A percentile compares a stretch with the other conserved stretches of the same genome.
Evolutionary conservation across 2,113 vertebrate species (phyloP).

Genomic region (Peromyscus polionotus): DNA sequence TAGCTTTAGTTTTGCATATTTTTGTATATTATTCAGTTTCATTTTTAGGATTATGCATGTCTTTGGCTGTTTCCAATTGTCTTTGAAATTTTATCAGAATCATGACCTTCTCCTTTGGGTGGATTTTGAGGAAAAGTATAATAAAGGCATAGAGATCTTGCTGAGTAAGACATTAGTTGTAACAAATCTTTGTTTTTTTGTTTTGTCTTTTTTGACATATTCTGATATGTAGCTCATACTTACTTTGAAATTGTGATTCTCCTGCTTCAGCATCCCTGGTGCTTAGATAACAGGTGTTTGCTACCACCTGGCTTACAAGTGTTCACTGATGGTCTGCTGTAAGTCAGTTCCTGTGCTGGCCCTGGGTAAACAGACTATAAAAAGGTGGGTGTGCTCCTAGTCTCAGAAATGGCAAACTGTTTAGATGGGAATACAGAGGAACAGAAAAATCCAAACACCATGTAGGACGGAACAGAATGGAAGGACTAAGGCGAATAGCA

Average conservation of each 20-base stretch:
- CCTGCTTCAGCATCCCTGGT: neutral
- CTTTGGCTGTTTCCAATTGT: constrained; percentile 43
- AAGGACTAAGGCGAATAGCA: neutral
- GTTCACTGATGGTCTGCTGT: neutral
- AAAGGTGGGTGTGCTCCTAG: neutral
- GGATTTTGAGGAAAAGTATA: constrained; percentile 56
- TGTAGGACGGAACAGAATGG: neutral
- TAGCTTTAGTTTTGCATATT: constrained; percentile 63
- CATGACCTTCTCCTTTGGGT: constrained; percentile 24
- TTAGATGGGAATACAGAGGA: neutral
- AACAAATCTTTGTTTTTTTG: constrained; percentile 22
- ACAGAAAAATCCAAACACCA: neutral
- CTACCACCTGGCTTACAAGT: neutral
- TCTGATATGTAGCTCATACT: neutral
- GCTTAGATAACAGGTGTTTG: neutral
- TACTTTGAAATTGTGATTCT: neutral
- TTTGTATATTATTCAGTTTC: constrained; percentile 54
- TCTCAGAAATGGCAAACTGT: neutral
- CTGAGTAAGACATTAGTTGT: constrained; percentile 19
- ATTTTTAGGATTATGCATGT: constrained; percentile 8
- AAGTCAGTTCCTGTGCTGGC: neutral
- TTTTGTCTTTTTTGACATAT: neutral
- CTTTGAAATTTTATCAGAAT: constrained; percentile 64
- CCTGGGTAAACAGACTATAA: neutral
- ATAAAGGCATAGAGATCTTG: constrained; percentile 18